Conservation (phyloP, 2,888 invertebrate genomes). For the Agonopterix arenella region DNA sequence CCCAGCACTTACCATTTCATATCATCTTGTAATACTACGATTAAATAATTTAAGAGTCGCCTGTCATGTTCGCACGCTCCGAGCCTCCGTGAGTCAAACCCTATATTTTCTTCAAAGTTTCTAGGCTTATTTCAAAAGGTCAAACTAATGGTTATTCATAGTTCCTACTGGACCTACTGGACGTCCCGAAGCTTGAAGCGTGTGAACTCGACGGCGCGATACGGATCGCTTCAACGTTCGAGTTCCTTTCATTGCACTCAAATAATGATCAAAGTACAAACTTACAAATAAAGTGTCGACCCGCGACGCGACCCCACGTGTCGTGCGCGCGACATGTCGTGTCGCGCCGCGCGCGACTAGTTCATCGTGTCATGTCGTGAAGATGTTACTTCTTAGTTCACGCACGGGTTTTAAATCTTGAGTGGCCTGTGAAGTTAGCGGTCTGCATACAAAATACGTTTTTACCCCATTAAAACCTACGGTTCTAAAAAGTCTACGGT, state of each 20-base stretch:
- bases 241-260: slow-evolving; percentile 28
- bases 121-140: too few species aligned
- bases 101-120: too few species aligned
- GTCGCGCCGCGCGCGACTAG: slow-evolving; percentile 7
- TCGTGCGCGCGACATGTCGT: too few species aligned
- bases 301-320: neutral
- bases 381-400: neutral
- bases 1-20: slow-evolving; percentile 1
- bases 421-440: too few species aligned
- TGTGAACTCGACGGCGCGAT: slow-evolving; percentile 2
- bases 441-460: too few species aligned
- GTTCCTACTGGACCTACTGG: too few species aligned
- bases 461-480: too few species aligned
- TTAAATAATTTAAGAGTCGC: neutral
- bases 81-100: too few species aligned
- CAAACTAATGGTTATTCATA: too few species aligned
- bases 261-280: slow-evolving; percentile 36
- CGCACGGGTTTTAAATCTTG: too few species aligned
- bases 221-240: slow-evolving; percentile 6
- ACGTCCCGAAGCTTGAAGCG: neutral
- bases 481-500: too few species aligned
- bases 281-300: slow-evolving; percentile 9
- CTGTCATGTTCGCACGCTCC: too few species aligned
- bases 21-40: neutral
- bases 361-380: slow-evolving; percentile 4